Conservation (phyloP, 2,797 vertebrate species). For the Benthosema pterotum region DNA sequence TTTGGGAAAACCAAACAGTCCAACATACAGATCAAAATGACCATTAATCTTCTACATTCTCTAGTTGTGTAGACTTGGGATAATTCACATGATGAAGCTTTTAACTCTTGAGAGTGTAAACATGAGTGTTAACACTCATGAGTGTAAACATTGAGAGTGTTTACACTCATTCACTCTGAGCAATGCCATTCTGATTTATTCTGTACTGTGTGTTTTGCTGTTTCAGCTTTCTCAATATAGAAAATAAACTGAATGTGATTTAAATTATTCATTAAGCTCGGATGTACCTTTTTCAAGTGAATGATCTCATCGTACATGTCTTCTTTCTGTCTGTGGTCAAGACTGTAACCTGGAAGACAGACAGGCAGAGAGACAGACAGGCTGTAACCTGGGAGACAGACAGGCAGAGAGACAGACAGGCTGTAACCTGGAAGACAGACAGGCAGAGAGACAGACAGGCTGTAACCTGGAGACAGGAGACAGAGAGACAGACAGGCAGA, state of each 20-base stretch:
- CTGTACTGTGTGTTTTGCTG: neutral
- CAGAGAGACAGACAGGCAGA: neutral
- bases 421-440: slow-evolving; percentile 76
- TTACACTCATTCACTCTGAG: no score
- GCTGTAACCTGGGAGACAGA: slow-evolving; percentile 75
- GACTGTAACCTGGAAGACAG: slow-evolving; percentile 77
- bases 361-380: neutral
- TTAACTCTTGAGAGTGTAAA: no score
- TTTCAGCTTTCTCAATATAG: neutral
- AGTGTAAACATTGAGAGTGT: no score
- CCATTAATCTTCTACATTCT: no score
- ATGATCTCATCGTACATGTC: slow-evolving; percentile 96
- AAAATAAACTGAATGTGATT: neutral
- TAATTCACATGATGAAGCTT: no score
- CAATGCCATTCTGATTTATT: no score
- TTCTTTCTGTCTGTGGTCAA: slow-evolving; percentile 88
- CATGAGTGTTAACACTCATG: no score
- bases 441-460: slow-evolving; percentile 43
- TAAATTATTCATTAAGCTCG: neutral
- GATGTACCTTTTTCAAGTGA: slow-evolving; percentile 89
- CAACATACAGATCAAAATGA: no score
- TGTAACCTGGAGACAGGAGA: slow-evolving; percentile 84
- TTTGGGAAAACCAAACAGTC: no score
- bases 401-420: slow-evolving; percentile 32
- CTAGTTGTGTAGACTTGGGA: no score